These are phyloP conservation scores for Poecilia wingei DNA, from an alignment of 2,797 vertebrate species.

Conservation along the genomic window DNA sequence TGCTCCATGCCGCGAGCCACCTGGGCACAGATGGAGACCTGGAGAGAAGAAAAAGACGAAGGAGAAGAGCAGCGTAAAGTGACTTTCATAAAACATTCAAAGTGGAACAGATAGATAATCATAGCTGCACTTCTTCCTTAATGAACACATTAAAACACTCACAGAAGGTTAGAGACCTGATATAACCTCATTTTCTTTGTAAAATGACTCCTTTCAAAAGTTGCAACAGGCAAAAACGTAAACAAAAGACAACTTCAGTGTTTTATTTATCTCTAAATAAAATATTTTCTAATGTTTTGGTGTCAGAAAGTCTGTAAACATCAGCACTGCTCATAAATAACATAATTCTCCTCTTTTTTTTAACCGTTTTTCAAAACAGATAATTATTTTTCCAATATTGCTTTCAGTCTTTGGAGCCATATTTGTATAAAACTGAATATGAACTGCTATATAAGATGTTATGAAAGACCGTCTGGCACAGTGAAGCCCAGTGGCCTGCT, in stretches of 20 bases:
- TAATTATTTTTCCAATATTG: neutral
- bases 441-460: neutral
- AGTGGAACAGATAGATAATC: neutral
- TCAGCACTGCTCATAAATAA: neutral
- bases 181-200: neutral
- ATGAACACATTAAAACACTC: neutral
- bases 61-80: neutral
- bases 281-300: neutral
- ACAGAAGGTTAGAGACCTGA: neutral
- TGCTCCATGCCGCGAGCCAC: conserved; percentile 97
- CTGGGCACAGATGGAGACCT: conserved; percentile 95
- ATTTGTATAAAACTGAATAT: neutral
- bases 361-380: neutral
- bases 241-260: neutral
- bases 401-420: neutral
- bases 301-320: neutral
- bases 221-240: neutral
- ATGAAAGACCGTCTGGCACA: neutral
- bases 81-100: conserved; percentile 1
- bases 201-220: neutral
- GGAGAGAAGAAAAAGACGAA: conserved; percentile 11
- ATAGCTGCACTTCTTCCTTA: neutral
- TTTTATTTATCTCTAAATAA: neutral
- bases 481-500: neutral
- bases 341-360: neutral